Conservation (phyloP, 2,113 vertebrate species). For the Platycercus adscitus region DNA sequence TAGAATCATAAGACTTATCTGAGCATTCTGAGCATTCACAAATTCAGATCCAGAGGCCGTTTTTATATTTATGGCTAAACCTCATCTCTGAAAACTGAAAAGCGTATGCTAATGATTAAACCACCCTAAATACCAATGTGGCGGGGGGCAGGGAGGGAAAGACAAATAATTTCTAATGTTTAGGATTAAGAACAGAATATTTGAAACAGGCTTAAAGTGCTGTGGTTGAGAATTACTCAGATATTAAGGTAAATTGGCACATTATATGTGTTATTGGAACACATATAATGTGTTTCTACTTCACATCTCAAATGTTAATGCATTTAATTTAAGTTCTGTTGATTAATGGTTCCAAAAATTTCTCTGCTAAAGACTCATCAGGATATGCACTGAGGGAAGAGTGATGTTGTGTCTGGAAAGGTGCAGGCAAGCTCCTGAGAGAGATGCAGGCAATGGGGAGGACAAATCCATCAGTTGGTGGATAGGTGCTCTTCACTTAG, state of each 20-base stretch:
- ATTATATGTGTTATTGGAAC: not conserved
- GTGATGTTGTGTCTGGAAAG: not conserved
- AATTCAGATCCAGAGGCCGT: not conserved
- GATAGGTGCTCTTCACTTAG: not conserved
- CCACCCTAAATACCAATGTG: not conserved
- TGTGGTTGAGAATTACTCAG: not conserved
- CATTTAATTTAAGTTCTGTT: not conserved
- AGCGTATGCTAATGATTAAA: not conserved
- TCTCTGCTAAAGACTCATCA: not conserved
- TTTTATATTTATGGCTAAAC: not conserved
- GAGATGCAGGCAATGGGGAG: not conserved
- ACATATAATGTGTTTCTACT: not conserved
- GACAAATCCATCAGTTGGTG: not conserved
- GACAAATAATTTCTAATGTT: not conserved
- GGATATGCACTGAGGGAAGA: not conserved
- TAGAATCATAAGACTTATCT: rapidly evolving
- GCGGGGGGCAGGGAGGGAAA: rapidly evolving
- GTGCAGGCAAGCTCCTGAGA: not conserved
- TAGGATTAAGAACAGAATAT: not conserved
- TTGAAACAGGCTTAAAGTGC: not conserved
- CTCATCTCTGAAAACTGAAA: not conserved
- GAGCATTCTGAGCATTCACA: not conserved
- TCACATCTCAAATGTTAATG: not conserved
- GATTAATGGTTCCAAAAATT: not conserved
- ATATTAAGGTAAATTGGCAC: not conserved